These are phyloP conservation scores for Microcebus lehilahytsara DNA, from an alignment of 2,113 vertebrate genomes.

Conservation along the genomic window DNA sequence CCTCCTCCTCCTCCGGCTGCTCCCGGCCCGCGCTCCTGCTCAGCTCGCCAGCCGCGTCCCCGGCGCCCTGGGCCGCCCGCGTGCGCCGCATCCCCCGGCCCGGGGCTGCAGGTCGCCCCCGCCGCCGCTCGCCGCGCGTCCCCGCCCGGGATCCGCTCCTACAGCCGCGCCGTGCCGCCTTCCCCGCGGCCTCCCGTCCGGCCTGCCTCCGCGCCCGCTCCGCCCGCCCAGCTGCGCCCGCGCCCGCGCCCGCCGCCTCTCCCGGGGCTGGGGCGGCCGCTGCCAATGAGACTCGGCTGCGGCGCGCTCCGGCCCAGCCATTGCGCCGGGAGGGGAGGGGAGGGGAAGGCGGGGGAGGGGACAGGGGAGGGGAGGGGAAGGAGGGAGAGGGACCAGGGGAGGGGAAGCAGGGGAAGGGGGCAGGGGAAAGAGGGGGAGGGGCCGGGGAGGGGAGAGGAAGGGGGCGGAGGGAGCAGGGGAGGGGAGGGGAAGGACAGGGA, in stretches of 20 bases:
- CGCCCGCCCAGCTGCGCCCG: constrained; percentile 41
- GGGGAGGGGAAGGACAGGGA: no score
- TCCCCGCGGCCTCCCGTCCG: background rate
- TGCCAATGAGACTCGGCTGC: constrained; percentile 72
- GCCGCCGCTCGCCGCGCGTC: background rate
- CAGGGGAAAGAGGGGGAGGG: no score
- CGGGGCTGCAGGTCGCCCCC: background rate
- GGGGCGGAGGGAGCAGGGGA: no score
- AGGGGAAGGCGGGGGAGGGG: background rate
- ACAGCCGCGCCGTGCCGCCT: background rate
- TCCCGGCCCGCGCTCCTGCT: background rate
- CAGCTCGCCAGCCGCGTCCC: background rate
- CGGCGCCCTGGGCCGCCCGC: background rate
- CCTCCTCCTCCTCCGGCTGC: background rate
- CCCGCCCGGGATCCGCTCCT: background rate
- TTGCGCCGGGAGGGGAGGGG: constrained; percentile 53
- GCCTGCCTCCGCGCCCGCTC: background rate
- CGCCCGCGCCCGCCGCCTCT: constrained; percentile 55
- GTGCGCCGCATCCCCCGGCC: constrained; percentile 52
- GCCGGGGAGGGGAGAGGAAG: no score
- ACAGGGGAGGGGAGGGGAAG: no score
- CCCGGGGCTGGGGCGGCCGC: constrained; percentile 64
- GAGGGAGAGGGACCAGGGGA: no score
- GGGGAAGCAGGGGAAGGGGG: no score
- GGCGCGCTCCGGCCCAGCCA: constrained; percentile 75